Evolutionary conservation across 30 jellyfish, hydroid and myxozoan genomes (phyloP).

Genomic region (Haliclystus octoradiatus): DNA sequence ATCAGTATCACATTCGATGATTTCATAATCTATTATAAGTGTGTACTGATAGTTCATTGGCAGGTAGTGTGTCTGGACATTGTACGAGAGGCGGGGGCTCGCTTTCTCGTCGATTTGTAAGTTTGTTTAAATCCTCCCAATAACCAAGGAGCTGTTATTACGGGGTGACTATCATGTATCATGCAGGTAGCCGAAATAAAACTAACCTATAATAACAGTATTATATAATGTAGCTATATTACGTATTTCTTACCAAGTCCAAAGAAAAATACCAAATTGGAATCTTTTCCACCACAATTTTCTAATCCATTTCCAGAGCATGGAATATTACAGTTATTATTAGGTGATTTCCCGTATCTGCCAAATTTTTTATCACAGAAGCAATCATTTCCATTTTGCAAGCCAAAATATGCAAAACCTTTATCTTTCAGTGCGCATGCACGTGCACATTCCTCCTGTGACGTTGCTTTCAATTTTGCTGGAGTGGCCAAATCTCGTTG

Average conservation of each 20-base stretch:
- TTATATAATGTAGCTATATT: no score
- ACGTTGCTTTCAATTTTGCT: slow-evolving; percentile 23
- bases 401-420: slow-evolving; percentile 74
- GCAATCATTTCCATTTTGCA: slow-evolving; percentile 75
- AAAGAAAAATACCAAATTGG: slow-evolving; percentile 59
- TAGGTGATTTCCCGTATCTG: slow-evolving; percentile 56
- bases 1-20: no score
- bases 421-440: slow-evolving; percentile 91
- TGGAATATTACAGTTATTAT: slow-evolving; percentile 27
- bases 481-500: slow-evolving; percentile 53
- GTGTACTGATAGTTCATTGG: not conserved
- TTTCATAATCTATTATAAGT: not conserved
- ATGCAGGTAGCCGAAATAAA: no score
- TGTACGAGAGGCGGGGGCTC: not conserved
- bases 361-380: slow-evolving; percentile 75
- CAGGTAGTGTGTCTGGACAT: not conserved
- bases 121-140: not conserved
- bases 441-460: slow-evolving; percentile 81
- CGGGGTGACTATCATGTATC: not conserved
- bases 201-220: no score
- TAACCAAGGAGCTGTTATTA: no score
- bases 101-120: not conserved
- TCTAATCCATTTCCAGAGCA: slow-evolving; percentile 66
- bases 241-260: slow-evolving; percentile 54
- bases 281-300: slow-evolving; percentile 79